Base-by-base conservation (phyloP, 30 jellyfish, hydroid and myxozoan genomes). In the Mastigias papua region DNA sequence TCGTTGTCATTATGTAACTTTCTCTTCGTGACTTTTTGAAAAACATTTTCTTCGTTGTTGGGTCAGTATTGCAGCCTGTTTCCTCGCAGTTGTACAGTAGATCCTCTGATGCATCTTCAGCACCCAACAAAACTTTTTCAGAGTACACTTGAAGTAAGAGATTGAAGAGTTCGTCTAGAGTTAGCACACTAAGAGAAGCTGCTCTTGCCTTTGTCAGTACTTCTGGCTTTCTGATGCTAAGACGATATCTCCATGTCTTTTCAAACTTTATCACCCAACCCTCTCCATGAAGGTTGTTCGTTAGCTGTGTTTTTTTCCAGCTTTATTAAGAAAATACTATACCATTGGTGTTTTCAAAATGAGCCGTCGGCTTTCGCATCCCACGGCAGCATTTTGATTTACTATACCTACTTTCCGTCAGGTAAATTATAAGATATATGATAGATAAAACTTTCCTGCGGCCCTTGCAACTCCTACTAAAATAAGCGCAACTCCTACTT, bases 41-140 rank as follows among this genome's bases (percentile, higher is more conserved):
- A 33, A 84, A 71, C 32, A 71, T 16, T 42, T 69, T 71, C 48
- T 28, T 49, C 2, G 35, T 30, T 32, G 34, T 48, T 48, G 91
- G 82, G 57, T 84, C 66, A 9, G 90, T 69, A 32, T 22, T 71
- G 82, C 42, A 48, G 3, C 92, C 89, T 20, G 76, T 64, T 35
- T 81, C 88, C 30, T 81, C 54, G 11, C 5, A 37, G 54, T 37
- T 37, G 13, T 3, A 37, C 10, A 42, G 0, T 0, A 0, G 0
- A 0, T 15, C 13, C 54, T 42, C 54, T 42, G 54, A 37, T 42
- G 54, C 54, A 0, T 42, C 54, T 42, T 37, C 11, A 37, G 54
- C 11, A 11, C 11, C 54, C 54, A 37, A 37, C 11, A 37, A 37
- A 37, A 6, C 54, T 3, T 37, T 37, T 11, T 37, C 54, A 37